Evolutionary conservation across 2,888 invertebrate genomes (phyloP).

Genomic region (Calliphora vomitoria): DNA sequence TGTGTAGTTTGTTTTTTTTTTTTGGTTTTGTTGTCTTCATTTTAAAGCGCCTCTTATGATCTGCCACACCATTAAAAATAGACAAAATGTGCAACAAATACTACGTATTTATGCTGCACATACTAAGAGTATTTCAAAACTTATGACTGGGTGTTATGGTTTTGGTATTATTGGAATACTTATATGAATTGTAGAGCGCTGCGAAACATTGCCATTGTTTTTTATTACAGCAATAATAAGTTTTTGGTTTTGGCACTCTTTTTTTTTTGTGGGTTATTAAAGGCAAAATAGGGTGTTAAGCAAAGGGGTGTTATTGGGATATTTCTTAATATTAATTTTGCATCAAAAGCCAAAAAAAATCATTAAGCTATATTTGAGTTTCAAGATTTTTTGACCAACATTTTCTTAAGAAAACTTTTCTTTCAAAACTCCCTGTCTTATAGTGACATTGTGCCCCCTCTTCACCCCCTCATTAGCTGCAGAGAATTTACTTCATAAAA

Average conservation of each 20-base stretch:
- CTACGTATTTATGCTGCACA: constrained; percentile 8
- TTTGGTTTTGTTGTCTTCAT: constrained; percentile 36
- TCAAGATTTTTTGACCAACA: too few species aligned
- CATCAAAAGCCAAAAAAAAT: too few species aligned
- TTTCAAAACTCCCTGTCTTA: not conserved
- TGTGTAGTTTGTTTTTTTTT: constrained; percentile 7
- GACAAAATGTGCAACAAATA: constrained; percentile 70
- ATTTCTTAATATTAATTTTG: too few species aligned
- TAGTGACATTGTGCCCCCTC: not conserved
- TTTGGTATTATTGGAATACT: constrained; percentile 20
- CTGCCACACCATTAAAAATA: constrained; percentile 69
- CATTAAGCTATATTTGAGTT: too few species aligned
- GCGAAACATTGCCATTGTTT: constrained; percentile 55
- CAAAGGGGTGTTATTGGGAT: not conserved
- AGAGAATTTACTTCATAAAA: not conserved
- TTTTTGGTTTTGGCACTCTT: constrained; percentile 19
- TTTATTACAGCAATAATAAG: constrained; percentile 60
- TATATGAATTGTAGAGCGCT: constrained; percentile 3
- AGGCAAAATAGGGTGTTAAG: not conserved
- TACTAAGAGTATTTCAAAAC: not conserved
- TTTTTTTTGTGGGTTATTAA: constrained; percentile 13
- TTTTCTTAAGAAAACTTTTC: too few species aligned
- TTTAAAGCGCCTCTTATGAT: constrained; percentile 71
- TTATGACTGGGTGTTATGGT: constrained; percentile 37
- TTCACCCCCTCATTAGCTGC: not conserved